A percentile compares a stretch with the other conserved stretches of the same genome.
These are phyloP conservation scores for Petaurus breviceps DNA, from an alignment of 2,113 vertebrate species.

Conservation along the genomic window DNA sequence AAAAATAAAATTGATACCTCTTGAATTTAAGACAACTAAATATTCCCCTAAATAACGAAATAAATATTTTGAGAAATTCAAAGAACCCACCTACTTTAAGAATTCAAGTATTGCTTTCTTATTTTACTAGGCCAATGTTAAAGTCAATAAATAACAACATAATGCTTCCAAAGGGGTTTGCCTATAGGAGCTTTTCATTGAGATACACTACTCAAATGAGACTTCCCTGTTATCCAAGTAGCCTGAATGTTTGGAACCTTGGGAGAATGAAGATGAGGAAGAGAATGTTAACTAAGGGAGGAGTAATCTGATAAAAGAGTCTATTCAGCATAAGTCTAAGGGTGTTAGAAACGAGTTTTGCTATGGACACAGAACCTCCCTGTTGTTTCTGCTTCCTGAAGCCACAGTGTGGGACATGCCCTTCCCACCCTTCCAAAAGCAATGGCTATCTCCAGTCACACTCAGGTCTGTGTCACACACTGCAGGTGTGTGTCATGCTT, in stretches of 20 bases:
- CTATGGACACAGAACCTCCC: background rate
- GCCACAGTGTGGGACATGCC: background rate
- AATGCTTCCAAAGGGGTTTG: background rate
- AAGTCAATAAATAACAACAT: constrained; percentile 15
- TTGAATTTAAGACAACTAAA: background rate
- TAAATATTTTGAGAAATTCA: background rate
- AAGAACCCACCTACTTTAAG: constrained; percentile 10
- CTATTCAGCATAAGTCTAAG: background rate
- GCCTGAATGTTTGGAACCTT: background rate
- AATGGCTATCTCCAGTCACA: background rate
- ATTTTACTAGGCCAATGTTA: constrained; percentile 7
- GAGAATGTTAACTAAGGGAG: background rate
- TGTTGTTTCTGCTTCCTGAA: background rate
- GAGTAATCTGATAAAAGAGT: background rate
- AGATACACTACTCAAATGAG: background rate
- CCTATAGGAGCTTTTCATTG: constrained; percentile 15
- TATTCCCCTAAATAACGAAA: background rate
- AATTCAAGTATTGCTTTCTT: constrained; percentile 39
- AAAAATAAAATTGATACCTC: constrained; percentile 10
- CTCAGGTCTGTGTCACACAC: too few relatives aligned
- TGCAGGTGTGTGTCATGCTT: background rate
- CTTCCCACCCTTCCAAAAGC: background rate
- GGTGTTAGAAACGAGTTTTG: background rate
- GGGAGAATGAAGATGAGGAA: constrained; percentile 2
- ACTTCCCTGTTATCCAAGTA: background rate